Base-by-base conservation (phyloP, 2,113 vertebrate species). In the Platysternon megacephalum region DNA sequence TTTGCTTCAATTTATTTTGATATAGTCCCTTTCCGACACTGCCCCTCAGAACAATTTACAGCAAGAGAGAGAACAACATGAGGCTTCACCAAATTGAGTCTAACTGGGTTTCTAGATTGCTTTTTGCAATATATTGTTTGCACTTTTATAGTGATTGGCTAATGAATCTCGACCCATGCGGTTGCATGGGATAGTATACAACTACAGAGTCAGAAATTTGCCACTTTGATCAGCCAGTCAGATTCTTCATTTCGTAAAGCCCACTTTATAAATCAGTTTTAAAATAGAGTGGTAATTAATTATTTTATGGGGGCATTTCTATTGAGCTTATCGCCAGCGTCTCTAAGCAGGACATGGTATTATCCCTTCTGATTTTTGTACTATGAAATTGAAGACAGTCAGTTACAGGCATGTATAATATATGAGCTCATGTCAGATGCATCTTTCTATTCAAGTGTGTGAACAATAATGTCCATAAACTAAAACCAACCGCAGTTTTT, bases 51-150 rank as follows among this genome's bases (percentile, higher is more conserved):
- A 91, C 82, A 83, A 88, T 88, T 97, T 91, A 86, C 91, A 90
- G 90, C 74, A 82, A 79, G 91, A 94, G 86, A 93, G 44, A 91
- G 93, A 61, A 94, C 93, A 96, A 48, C 89, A 89, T 39, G 61
- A 79, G 55, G 84, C 72, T 87, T 48, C 14, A 8, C 79, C 26
- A 82, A 91, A 39, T 53, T 12, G 6, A 82, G 82, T 28, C 88
- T 94, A 74, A 28, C 86, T 46, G 80, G 49, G 88, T 65, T 35
- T 26, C 52, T 89, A 82, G 79, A 93, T 56, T 86, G 86, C 21
- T 86, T 78, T 39, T 91, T 16, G 78, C 6, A 56, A 72, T 48
- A 32, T 26, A 14, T 74, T 55, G 48, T 81, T 78, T 42, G 19
- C 14, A 1, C 6, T 68, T 90, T 17, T 39, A 10, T 53, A 49